phyloP scores from a whole-genome alignment of 1,140 invertebrate genomes.

The Akabosia matsudoensis region DNA sequence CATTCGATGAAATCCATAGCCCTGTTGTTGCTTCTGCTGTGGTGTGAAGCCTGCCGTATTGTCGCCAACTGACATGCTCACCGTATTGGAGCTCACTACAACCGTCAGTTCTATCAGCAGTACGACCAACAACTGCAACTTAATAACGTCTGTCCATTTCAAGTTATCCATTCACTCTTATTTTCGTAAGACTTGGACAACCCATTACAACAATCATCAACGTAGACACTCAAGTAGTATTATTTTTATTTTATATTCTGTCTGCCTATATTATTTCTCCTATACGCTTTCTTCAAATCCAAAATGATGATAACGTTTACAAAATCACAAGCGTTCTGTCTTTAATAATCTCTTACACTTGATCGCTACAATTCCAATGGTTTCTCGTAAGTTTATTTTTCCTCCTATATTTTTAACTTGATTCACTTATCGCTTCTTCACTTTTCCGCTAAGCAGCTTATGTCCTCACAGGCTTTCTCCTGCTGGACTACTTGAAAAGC shows the following conservation, averaged over 20 bases:
- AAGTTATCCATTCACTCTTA: background rate
- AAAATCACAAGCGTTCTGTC: no score
- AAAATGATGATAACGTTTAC: no score
- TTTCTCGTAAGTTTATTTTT: background rate
- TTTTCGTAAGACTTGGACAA: background rate
- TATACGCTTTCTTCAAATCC: background rate
- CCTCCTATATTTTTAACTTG: background rate
- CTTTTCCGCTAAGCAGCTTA: background rate
- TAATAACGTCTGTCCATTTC: background rate
- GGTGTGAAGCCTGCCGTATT: background rate
- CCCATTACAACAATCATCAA: background rate
- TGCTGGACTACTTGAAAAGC: no score
- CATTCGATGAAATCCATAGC: slow-evolving; percentile 11
- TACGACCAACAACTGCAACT: background rate
- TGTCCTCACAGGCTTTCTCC: background rate
- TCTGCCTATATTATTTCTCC: background rate
- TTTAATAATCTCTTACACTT: no score
- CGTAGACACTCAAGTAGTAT: no score
- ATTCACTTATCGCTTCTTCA: no score
- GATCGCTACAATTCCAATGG: background rate
- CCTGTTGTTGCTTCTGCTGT: no score
- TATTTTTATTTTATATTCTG: no score
- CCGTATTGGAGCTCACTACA: background rate
- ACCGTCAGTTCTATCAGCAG: background rate
- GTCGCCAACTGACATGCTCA: background rate